These are phyloP conservation scores for Chauna torquata DNA, from an alignment of 2,113 vertebrate species.

Conservation along the genomic window DNA sequence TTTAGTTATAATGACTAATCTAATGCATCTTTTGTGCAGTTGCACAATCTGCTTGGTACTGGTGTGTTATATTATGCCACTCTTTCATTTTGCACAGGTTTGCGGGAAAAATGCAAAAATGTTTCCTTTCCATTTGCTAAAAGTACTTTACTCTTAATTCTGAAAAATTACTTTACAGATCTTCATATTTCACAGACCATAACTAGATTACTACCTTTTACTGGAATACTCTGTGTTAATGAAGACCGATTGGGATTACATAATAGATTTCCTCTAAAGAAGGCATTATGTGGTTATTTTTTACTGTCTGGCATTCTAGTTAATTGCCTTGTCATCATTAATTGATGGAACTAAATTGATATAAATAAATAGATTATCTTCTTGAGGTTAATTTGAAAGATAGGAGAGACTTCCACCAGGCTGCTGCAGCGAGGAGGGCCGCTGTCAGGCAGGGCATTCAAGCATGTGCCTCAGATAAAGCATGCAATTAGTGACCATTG, in stretches of 20 bases:
- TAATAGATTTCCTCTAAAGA: constrained; percentile 65
- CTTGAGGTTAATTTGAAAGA: constrained; percentile 6
- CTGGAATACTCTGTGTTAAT: constrained; percentile 65
- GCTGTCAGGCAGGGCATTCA: neutral
- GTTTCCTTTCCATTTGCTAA: constrained; percentile 1
- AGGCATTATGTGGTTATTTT: constrained; percentile 62
- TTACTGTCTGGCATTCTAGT: constrained; percentile 64
- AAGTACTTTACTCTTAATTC: constrained; percentile 37
- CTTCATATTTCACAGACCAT: constrained; percentile 50
- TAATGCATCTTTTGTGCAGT: neutral
- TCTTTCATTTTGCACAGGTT: neutral
- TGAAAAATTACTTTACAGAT: constrained; percentile 26
- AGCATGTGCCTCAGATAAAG: neutral
- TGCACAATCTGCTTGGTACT: fast-evolving
- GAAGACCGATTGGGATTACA: constrained; percentile 62
- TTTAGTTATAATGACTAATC: neutral
- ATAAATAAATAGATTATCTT: constrained; percentile 65
- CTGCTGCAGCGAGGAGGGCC: neutral
- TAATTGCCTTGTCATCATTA: constrained; percentile 73
- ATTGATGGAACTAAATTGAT: constrained; percentile 61
- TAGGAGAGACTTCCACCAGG: neutral
- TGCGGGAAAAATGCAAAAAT: neutral
- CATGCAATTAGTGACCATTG: fast-evolving
- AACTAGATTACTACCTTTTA: constrained; percentile 67
- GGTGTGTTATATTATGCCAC: fast-evolving